Evolutionary conservation across 1,140 invertebrate species (phyloP).

Genomic region (Lordiphosa mommai): DNA sequence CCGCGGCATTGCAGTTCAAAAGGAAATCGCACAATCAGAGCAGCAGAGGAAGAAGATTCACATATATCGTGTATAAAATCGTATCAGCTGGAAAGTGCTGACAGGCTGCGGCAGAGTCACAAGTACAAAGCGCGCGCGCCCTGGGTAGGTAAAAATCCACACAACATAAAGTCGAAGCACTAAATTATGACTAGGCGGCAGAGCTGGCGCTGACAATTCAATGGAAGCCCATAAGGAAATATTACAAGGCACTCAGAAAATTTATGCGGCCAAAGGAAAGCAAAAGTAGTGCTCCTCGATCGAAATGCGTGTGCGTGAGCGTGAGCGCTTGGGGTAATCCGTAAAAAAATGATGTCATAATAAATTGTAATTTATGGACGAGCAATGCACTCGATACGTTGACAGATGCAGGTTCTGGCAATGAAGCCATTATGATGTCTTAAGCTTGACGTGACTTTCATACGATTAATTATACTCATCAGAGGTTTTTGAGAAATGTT

Average conservation of each 20-base stretch:
- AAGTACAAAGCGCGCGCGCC: conserved; percentile 15
- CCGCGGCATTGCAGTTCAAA: conserved; percentile 30
- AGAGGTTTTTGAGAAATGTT: background rate
- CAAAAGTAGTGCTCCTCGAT: conserved; percentile 4
- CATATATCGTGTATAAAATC: conserved; percentile 20
- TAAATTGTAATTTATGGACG: conserved; percentile 60
- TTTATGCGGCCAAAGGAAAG: conserved; percentile 37
- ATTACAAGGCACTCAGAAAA: conserved; percentile 19
- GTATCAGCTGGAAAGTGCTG: conserved; percentile 31
- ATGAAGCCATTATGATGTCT: conserved; percentile 6
- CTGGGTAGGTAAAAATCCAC: conserved; percentile 4
- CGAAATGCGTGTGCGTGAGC: conserved; percentile 4
- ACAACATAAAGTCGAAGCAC: conserved; percentile 19
- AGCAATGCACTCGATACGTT: conserved; percentile 25
- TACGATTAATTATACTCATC: conserved; percentile 9
- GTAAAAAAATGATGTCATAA: conserved; percentile 61
- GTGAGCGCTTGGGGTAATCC: conserved; percentile 31
- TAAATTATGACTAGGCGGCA: conserved; percentile 45
- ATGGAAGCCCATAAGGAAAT: conserved; percentile 22
- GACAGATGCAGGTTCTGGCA: conserved; percentile 7
- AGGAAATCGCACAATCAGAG: conserved; percentile 37
- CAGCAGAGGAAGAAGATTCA: conserved; percentile 22
- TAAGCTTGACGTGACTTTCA: conserved; percentile 2
- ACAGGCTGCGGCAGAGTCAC: conserved; percentile 18
- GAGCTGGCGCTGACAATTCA: conserved; percentile 47